phyloP scores from a whole-genome alignment of 2,113 vertebrate genomes.

The Mormyrus lacerda region DNA sequence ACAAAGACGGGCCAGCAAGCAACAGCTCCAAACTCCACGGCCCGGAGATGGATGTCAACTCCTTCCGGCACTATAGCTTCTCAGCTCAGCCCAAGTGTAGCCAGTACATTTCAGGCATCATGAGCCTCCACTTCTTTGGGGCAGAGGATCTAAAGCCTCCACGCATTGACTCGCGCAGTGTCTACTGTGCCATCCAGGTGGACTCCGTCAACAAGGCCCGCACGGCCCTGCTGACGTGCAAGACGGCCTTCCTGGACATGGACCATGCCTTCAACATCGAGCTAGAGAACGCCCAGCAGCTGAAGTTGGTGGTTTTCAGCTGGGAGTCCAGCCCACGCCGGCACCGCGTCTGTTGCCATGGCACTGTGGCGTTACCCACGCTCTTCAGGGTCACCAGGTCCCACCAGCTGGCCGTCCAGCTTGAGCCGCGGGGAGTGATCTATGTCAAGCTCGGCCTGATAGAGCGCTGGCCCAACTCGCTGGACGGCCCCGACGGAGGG shows the following conservation, averaged over 20 bases:
- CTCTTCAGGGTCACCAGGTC: constrained; percentile 83
- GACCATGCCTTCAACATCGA: constrained; percentile 98
- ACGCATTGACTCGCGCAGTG: constrained; percentile 82
- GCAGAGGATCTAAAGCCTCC: constrained; percentile 94
- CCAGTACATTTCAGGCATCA: constrained; percentile 88
- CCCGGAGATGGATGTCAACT: constrained; percentile 82
- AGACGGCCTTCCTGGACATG: constrained; percentile 88
- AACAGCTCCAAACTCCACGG: constrained; percentile 57
- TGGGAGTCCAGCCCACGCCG: constrained; percentile 86
- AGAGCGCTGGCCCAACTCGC: constrained; percentile 91
- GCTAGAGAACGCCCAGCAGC: constrained; percentile 92
- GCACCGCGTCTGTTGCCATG: constrained; percentile 89
- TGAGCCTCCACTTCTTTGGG: constrained; percentile 93
- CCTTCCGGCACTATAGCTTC: constrained; percentile 91
- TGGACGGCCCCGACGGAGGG: constrained; percentile 59
- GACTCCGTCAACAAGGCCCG: constrained; percentile 94
- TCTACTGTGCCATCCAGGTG: constrained; percentile 97
- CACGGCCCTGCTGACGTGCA: constrained; percentile 87
- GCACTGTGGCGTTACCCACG: constrained; percentile 80
- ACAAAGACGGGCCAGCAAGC: constrained; percentile 50
- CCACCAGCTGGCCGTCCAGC: constrained; percentile 86
- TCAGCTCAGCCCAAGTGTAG: constrained; percentile 88
- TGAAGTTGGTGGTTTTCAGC: constrained; percentile 93
- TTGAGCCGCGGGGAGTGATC: constrained; percentile 91
- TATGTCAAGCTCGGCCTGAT: constrained; percentile 91